Evolutionary conservation across 2,888 invertebrate species (phyloP).

Genomic region (Melipona beecheii): DNA sequence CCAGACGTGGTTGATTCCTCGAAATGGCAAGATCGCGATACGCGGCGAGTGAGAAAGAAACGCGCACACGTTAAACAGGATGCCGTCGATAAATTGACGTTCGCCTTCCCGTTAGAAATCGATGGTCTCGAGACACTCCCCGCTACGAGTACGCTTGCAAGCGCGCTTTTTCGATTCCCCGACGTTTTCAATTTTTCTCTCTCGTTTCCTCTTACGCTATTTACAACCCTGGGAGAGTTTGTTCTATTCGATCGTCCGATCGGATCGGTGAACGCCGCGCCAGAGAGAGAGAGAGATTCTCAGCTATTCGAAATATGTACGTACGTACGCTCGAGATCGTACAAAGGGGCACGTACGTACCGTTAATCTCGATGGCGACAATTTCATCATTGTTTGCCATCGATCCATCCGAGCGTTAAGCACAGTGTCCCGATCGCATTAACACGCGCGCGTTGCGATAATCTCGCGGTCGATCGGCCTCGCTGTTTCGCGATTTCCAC

Average conservation of each 20-base stretch:
- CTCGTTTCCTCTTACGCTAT: not conserved
- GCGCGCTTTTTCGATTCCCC: not conserved
- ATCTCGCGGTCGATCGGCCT: slow-evolving; percentile 26
- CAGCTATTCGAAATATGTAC: not conserved
- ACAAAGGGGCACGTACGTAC: not conserved
- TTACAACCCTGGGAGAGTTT: not conserved
- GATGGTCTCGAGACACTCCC: not conserved
- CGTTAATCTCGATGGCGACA: not conserved
- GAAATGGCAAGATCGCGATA: slow-evolving; percentile 1
- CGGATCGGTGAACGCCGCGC: no score
- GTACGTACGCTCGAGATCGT: not conserved
- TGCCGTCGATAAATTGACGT: slow-evolving; percentile 1
- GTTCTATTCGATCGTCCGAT: not conserved
- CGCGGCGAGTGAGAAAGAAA: not conserved
- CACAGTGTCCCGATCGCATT: slow-evolving; percentile 41
- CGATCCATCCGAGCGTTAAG: slow-evolving; percentile 24
- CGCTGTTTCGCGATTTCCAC: slow-evolving; percentile 31
- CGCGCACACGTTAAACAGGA: no score
- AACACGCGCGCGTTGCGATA: slow-evolving; percentile 11
- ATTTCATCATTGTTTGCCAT: slow-evolving; percentile 20
- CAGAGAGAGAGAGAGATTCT: not conserved
- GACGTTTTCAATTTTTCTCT: not conserved
- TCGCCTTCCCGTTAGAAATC: not conserved
- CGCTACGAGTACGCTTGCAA: not conserved
- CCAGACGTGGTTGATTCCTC: not conserved